Evolutionary conservation across 2,888 invertebrate species (phyloP).

Genomic region (Eristalis arbustorum): DNA sequence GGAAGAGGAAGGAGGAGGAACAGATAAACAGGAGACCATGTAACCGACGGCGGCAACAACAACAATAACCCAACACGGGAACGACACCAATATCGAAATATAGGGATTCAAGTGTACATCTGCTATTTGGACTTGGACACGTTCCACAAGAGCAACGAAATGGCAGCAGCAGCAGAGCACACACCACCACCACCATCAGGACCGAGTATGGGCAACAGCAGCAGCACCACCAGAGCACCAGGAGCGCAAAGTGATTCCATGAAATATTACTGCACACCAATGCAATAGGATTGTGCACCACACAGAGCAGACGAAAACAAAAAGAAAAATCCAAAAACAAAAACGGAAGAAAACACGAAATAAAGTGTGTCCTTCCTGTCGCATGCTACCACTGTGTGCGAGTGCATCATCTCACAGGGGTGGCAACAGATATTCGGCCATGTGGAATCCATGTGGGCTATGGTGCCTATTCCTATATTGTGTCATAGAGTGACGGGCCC

Average conservation of each 20-base stretch:
- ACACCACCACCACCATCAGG: slow-evolving; percentile 6
- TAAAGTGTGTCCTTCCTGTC: slow-evolving; percentile 38
- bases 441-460: slow-evolving; percentile 49
- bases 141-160: slow-evolving; percentile 66
- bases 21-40: slow-evolving; percentile 47
- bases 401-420: too few relatives aligned
- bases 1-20: background rate
- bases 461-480: slow-evolving; percentile 29
- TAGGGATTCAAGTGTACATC: slow-evolving; percentile 57
- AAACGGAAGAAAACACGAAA: slow-evolving; percentile 36
- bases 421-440: slow-evolving; percentile 28
- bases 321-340: slow-evolving; percentile 1
- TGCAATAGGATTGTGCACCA: background rate
- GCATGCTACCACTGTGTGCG: background rate
- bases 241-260: slow-evolving; percentile 42
- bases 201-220: background rate
- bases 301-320: background rate
- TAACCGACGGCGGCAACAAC: slow-evolving; percentile 9
- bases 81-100: slow-evolving; percentile 21
- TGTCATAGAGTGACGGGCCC: slow-evolving; percentile 34
- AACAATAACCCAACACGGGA: background rate
- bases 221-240: slow-evolving; percentile 21
- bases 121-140: slow-evolving; percentile 66
- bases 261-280: slow-evolving; percentile 40
- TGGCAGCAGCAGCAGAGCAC: slow-evolving; percentile 34